phyloP scores from a whole-genome alignment of 2,888 invertebrate genomes.

The Cryptocephalus primarius region DNA sequence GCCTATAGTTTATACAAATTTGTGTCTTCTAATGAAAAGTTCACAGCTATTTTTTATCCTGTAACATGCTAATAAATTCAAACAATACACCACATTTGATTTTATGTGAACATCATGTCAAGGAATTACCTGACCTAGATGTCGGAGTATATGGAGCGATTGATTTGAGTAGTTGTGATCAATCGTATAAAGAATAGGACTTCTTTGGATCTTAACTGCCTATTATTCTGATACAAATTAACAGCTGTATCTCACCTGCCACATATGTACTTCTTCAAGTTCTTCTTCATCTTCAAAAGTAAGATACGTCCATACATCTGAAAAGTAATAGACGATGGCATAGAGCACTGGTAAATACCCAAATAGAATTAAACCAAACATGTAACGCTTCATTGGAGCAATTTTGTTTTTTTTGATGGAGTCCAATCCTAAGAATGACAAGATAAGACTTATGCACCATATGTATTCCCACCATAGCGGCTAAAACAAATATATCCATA shows the following conservation, averaged over 20 bases:
- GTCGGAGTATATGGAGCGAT: too few relatives aligned
- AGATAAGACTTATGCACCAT: constrained; percentile 76
- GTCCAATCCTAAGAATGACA: constrained; percentile 75
- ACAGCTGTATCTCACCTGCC: constrained; percentile 54
- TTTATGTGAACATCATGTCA: too few relatives aligned
- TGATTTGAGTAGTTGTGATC: too few relatives aligned
- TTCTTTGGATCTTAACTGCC: too few relatives aligned
- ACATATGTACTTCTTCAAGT: constrained; percentile 49
- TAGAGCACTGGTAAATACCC: constrained; percentile 74
- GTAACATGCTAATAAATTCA: too few relatives aligned
- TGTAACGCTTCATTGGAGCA: constrained; percentile 63
- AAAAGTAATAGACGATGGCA: constrained; percentile 70
- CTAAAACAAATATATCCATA: constrained; percentile 33
- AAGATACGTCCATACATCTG: constrained; percentile 74
- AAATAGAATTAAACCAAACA: constrained; percentile 67
- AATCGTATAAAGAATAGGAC: too few relatives aligned
- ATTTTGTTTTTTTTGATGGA: constrained; percentile 79
- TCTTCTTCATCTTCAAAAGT: constrained; percentile 54
- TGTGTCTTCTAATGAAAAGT: too few relatives aligned
- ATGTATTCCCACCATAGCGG: constrained; percentile 89
- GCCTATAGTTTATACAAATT: too few relatives aligned
- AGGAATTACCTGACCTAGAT: too few relatives aligned
- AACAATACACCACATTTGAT: too few relatives aligned
- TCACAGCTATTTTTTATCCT: too few relatives aligned
- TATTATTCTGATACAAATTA: too few relatives aligned